phyloP scores from a whole-genome alignment of 2,113 vertebrate species.

The Scatophagus argus region DNA sequence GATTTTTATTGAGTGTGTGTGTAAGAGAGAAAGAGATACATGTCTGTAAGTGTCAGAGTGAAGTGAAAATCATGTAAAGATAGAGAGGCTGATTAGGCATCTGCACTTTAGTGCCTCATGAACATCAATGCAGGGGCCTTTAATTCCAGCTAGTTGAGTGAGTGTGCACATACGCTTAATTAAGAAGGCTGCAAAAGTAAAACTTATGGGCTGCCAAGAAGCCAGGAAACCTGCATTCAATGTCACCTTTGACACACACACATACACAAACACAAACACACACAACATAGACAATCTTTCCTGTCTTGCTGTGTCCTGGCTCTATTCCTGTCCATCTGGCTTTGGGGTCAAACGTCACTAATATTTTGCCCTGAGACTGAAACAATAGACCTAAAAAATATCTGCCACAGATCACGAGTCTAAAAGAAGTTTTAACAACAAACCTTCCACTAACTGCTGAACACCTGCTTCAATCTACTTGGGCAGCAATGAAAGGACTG shows the following conservation, averaged over 20 bases:
- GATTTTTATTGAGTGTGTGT: slow-evolving; percentile 33
- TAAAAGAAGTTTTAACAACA: slow-evolving; percentile 51
- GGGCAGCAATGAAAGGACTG: slow-evolving; percentile 38
- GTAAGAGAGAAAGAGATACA: background rate
- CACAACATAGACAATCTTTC: background rate
- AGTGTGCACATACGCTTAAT: slow-evolving; percentile 14
- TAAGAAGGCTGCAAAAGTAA: slow-evolving; percentile 11
- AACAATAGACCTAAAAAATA: slow-evolving; percentile 42
- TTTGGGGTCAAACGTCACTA: slow-evolving; percentile 6
- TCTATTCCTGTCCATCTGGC: slow-evolving; percentile 18
- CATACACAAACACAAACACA: background rate
- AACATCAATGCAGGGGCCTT: slow-evolving; percentile 21
- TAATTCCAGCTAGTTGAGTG: slow-evolving; percentile 14
- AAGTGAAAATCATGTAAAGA: slow-evolving; percentile 48
- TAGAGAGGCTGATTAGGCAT: slow-evolving; percentile 41
- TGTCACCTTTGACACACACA: slow-evolving; percentile 13
- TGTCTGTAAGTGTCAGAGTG: slow-evolving; percentile 16
- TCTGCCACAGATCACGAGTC: slow-evolving; percentile 51
- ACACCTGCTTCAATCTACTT: slow-evolving; percentile 47
- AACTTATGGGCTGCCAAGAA: background rate
- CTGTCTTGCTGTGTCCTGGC: background rate
- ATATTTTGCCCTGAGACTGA: slow-evolving; percentile 15
- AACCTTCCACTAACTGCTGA: slow-evolving; percentile 44
- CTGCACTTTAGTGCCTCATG: slow-evolving; percentile 21
- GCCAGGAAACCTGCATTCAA: background rate